Conservation (phyloP, 92 coral and sea anemone genomes). For the Diadumene lineata region DNA sequence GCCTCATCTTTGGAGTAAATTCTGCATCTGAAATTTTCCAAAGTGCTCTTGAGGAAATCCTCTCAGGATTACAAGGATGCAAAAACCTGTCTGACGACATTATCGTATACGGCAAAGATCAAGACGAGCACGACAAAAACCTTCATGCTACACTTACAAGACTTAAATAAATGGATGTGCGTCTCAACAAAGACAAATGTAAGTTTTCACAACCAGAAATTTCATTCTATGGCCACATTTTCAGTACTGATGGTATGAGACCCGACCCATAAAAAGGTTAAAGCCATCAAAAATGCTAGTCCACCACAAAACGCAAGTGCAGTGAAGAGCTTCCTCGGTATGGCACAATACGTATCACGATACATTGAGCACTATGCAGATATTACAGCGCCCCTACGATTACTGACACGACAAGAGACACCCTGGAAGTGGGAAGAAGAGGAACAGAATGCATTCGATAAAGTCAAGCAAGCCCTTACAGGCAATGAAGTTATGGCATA, state of each 20-base stretch:
- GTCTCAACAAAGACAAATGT: conserved; percentile 59
- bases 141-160: conserved; percentile 41
- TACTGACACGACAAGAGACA: conserved; percentile 39
- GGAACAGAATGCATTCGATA: conserved; percentile 15
- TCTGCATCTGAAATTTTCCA: conserved; percentile 78
- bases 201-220: conserved; percentile 43
- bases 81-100: conserved; percentile 65
- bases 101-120: conserved; percentile 53
- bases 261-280: conserved; percentile 43
- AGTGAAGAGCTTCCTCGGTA: conserved; percentile 41
- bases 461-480: conserved; percentile 32
- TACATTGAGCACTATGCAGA: conserved; percentile 31
- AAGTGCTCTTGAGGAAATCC: conserved; percentile 60
- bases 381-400: conserved; percentile 48
- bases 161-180: conserved; percentile 52
- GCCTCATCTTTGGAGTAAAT: conserved; percentile 68
- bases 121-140: conserved; percentile 62
- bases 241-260: conserved; percentile 26
- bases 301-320: conserved; percentile 33
- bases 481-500: conserved; percentile 57
- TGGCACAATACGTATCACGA: conserved; percentile 55
- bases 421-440: conserved; percentile 38
- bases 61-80: conserved; percentile 72
- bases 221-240: conserved; percentile 45
- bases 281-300: conserved; percentile 33